Evolutionary conservation across 1,140 invertebrate genomes (phyloP).

Genomic region (Monochamus saltuarius): DNA sequence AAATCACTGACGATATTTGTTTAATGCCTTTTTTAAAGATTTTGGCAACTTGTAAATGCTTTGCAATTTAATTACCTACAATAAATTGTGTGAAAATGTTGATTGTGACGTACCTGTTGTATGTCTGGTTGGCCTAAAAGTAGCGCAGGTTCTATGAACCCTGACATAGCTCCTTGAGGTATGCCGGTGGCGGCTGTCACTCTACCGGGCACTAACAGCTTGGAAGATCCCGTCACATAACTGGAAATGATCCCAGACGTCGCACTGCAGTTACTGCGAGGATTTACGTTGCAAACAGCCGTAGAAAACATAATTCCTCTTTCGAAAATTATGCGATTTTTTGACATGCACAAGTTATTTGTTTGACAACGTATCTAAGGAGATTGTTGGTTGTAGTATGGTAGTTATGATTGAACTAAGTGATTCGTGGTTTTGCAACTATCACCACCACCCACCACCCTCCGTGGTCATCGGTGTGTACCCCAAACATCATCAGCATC

Average conservation of each 20-base stretch:
- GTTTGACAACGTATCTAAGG: background rate
- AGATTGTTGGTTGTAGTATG: conserved; percentile 8
- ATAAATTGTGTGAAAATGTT: too few species aligned
- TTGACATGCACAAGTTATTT: background rate
- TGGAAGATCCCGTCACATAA: conserved; percentile 35
- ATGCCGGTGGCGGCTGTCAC: conserved; percentile 41
- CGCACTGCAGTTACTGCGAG: background rate
- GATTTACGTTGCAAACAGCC: conserved; percentile 4
- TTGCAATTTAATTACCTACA: too few species aligned
- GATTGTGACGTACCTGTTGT: conserved; percentile 40
- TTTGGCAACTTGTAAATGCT: too few species aligned
- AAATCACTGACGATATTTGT: too few species aligned
- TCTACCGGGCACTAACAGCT: conserved; percentile 45
- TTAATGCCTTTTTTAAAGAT: too few species aligned
- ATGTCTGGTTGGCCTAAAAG: conserved; percentile 42
- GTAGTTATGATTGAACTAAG: conserved; percentile 29
- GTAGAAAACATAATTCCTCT: conserved; percentile 15
- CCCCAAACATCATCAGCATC: conserved; percentile 33
- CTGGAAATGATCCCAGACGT: conserved; percentile 17
- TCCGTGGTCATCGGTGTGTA: conserved; percentile 29
- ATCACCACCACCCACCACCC: conserved; percentile 25
- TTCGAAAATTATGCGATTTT: conserved; percentile 1
- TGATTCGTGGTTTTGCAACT: conserved; percentile 23
- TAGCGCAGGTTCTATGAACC: conserved; percentile 39
- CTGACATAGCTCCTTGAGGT: conserved; percentile 42